These are phyloP conservation scores for Rhynchopsitta pachyrhyncha DNA, from an alignment of 2,113 vertebrate genomes.

Conservation along the genomic window DNA sequence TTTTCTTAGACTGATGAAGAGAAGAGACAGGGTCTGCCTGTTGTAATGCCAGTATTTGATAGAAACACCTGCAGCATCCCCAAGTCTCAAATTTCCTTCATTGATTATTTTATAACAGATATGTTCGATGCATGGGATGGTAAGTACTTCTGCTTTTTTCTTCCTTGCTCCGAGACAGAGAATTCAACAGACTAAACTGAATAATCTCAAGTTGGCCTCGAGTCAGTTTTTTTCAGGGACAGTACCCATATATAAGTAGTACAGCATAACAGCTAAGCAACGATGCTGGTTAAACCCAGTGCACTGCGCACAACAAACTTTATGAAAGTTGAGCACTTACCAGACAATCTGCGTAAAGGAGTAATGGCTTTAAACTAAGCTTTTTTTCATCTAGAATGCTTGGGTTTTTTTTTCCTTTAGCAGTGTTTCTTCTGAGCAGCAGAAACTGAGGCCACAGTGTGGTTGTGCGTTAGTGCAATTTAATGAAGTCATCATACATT, in stretches of 20 bases:
- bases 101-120: constrained; percentile 97
- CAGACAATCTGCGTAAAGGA: background rate
- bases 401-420: background rate
- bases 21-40: constrained; percentile 90
- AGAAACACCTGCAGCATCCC: constrained; percentile 95
- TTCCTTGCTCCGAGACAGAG: background rate
- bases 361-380: background rate
- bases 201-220: background rate
- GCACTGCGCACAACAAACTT: background rate
- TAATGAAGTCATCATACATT: background rate
- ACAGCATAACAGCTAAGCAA: background rate
- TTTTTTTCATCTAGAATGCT: background rate
- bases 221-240: background rate
- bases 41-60: constrained; percentile 98
- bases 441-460: background rate
- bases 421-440: background rate
- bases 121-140: constrained; percentile 98
- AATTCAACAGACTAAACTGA: background rate
- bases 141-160: constrained; percentile 65
- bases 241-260: background rate
- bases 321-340: background rate
- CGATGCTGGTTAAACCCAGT: background rate
- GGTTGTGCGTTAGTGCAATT: background rate
- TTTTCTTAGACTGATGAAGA: constrained; percentile 92
- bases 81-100: constrained; percentile 98